These are phyloP conservation scores for Bathynomus jamesi DNA, from an alignment of 1,140 invertebrate species.

Conservation along the genomic window DNA sequence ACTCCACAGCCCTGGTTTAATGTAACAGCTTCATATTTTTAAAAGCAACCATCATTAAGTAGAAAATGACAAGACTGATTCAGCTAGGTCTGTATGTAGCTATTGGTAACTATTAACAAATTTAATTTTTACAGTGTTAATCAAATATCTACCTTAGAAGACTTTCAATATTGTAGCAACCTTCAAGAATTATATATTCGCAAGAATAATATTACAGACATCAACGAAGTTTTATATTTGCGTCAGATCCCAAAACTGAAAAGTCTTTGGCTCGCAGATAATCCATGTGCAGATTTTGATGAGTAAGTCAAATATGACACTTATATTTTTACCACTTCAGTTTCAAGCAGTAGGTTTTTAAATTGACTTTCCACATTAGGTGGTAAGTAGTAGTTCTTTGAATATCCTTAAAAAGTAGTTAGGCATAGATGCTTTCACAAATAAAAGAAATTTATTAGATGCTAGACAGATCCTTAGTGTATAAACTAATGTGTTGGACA, in stretches of 20 bases:
- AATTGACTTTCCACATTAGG: neutral
- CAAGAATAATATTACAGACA: conserved; percentile 79
- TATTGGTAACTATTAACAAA: conserved; percentile 23
- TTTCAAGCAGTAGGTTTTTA: neutral
- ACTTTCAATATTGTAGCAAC: conserved; percentile 76
- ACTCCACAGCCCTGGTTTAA: neutral
- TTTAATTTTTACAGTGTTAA: conserved; percentile 68
- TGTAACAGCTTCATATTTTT: neutral
- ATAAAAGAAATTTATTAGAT: too few relatives aligned
- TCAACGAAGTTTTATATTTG: conserved; percentile 77
- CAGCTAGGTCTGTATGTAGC: conserved; percentile 36
- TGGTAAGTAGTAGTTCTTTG: neutral
- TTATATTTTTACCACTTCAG: neutral
- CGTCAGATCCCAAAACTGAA: conserved; percentile 67
- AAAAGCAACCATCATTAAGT: conserved; percentile 1
- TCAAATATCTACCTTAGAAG: conserved; percentile 69
- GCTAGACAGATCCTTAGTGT: too few relatives aligned
- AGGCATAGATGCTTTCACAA: too few relatives aligned
- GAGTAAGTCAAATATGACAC: conserved; percentile 50
- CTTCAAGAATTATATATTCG: conserved; percentile 85
- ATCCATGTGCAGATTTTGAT: conserved; percentile 77
- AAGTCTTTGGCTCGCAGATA: conserved; percentile 84
- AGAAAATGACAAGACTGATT: neutral
- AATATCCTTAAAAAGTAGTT: neutral
- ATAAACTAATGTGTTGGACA: too few relatives aligned